A percentile compares a stretch with the other conserved stretches of the same genome.
These are phyloP conservation scores for Clarias gariepinus DNA, from an alignment of 2,113 vertebrate species.

Conservation along the genomic window DNA sequence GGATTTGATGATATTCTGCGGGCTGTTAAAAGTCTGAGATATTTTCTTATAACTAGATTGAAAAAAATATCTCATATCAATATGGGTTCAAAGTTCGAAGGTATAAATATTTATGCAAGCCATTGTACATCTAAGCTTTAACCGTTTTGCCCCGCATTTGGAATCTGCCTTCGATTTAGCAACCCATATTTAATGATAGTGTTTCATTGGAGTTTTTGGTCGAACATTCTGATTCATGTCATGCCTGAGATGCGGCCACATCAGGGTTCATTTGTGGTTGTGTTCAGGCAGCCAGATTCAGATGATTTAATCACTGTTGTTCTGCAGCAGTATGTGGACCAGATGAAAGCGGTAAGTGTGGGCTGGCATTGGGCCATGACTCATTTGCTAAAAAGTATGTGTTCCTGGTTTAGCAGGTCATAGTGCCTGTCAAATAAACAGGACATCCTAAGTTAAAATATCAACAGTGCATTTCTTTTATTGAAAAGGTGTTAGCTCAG, in stretches of 20 bases:
- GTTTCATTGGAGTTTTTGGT: not conserved
- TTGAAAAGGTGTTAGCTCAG: not conserved
- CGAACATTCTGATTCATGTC: not conserved
- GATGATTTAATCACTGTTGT: slow-evolving; percentile 15
- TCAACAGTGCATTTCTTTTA: not conserved
- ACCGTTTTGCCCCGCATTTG: not conserved
- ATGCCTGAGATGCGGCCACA: not conserved
- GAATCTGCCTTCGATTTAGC: not conserved
- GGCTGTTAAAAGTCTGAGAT: not conserved
- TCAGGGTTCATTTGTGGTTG: slow-evolving; percentile 10
- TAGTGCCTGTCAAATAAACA: slow-evolving; percentile 22
- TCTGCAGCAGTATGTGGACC: slow-evolving; percentile 8
- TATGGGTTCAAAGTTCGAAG: not conserved
- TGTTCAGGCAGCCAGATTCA: slow-evolving; percentile 7
- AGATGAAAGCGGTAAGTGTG: slow-evolving; percentile 13
- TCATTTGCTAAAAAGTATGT: slow-evolving; percentile 12
- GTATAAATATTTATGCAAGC: not conserved
- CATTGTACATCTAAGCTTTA: not conserved
- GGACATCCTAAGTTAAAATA: slow-evolving; percentile 10
- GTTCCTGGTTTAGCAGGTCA: not conserved
- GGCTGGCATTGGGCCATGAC: not conserved
- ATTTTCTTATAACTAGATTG: not conserved
- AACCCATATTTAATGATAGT: not conserved
- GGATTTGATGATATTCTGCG: not conserved
- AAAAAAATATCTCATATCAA: not conserved